Percentiles rank a stretch among this genome's conserved stretches.
These are phyloP conservation scores for Gnathonemus longibarbis DNA, from an alignment of 2,113 vertebrate species.

Conservation along the genomic window DNA sequence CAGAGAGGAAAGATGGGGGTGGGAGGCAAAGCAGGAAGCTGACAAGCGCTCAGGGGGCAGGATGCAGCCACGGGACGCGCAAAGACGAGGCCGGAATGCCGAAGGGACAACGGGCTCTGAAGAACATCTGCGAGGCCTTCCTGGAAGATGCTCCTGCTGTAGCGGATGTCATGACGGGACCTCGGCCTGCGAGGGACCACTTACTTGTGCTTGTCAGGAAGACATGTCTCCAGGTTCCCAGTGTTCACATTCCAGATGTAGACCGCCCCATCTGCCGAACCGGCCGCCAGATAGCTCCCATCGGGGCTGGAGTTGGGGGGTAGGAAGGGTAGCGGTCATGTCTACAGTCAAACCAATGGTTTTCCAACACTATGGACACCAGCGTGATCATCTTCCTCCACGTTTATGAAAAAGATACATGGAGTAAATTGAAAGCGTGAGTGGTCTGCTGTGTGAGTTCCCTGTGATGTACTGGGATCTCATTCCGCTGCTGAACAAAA, in stretches of 20 bases:
- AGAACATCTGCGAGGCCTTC: background rate
- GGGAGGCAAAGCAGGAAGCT: background rate
- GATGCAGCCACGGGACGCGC: background rate
- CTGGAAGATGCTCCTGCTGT: background rate
- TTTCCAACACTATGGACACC: background rate
- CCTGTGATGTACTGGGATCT: background rate
- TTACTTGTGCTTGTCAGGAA: conserved; percentile 71
- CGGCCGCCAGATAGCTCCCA: conserved; percentile 61
- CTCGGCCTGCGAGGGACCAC: background rate
- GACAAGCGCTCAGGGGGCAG: background rate
- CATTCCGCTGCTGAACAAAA: background rate
- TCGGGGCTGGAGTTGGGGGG: conserved; percentile 63
- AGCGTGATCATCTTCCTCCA: background rate
- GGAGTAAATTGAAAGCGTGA: background rate
- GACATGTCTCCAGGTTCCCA: conserved; percentile 60
- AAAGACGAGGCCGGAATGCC: background rate
- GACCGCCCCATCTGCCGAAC: conserved; percentile 69
- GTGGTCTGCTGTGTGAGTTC: background rate
- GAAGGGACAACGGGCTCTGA: background rate
- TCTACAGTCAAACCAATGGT: background rate
- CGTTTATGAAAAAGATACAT: background rate
- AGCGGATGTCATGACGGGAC: background rate
- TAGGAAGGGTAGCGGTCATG: background rate
- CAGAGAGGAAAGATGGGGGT: background rate
- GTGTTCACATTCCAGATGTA: conserved; percentile 73